Evolutionary conservation across 2,113 vertebrate genomes (phyloP), one percentile per base, ranked within the genome.

Genomic region (Nestor notabilis): DNA sequence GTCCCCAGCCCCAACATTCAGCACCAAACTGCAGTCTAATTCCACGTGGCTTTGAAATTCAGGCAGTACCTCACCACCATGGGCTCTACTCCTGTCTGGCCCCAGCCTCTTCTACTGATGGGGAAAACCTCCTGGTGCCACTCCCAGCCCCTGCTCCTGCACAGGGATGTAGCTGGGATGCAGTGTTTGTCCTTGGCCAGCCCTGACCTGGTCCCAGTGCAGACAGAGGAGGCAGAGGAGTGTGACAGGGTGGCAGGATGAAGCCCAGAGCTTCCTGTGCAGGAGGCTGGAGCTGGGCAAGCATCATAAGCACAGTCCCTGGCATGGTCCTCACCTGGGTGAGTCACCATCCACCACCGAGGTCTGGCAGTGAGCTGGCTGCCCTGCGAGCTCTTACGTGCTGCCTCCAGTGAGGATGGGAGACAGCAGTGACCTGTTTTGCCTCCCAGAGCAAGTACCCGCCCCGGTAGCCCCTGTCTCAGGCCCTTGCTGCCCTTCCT

Each of bases 141-240:
- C 10, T 19, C 17, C 10, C 25, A 49, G 43, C 6, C 17, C 33
- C 47, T 49, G n/a, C 14, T 70, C 49, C 65, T 44, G 41, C 4
- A 0, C 31, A 44, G 35, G 33, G n/a, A 31, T 18, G 44, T 7
- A 7, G 18, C 46, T 20, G 35, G 37, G n/a, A 46, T 31, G 39
- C 19, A 24, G 70, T 13, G 64, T 64, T n/a, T 8, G 4, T 21
- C 50, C n/a, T 79, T 7, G 35, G 33, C 35, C 77, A 63, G 16
- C 63, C 17, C 23, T 0, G 1, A 13, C 10, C 39, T 13, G 5
- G n/a, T 56, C 35, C 33, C 3, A 1, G 23, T 5, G 13, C 2
- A 0, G 13, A 13, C 41, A 47, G n/a, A 52, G 35, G 56, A 83
- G 66, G 61, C 8, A 84, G 74, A 60, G 52, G n/a, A 49, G 21